A percentile compares a stretch with the other conserved stretches of the same genome.
These are phyloP conservation scores for Watsonalla binaria DNA, from an alignment of 2,888 invertebrate species.

Conservation along the genomic window DNA sequence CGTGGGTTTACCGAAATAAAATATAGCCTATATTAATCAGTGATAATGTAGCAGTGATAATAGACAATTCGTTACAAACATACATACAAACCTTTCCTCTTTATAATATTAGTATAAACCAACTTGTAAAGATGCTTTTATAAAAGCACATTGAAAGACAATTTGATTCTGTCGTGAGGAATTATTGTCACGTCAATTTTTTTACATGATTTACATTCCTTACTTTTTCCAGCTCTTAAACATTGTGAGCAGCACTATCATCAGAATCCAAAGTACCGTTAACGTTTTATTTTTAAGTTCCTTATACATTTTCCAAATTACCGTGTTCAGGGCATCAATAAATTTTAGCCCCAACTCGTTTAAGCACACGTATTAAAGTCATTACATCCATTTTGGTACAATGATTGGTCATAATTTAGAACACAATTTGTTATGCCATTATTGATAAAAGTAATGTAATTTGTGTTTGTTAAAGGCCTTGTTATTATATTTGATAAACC, in stretches of 20 bases:
- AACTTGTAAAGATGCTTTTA: no score
- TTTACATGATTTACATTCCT: background rate
- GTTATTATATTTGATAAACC: conserved; percentile 8
- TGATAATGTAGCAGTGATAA: no score
- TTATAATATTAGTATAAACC: no score
- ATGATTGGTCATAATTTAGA: conserved; percentile 68
- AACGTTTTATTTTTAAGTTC: conserved; percentile 2
- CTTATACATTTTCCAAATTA: conserved; percentile 48
- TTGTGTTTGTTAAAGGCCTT: conserved; percentile 30
- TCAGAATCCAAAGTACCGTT: conserved; percentile 1
- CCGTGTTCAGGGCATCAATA: conserved; percentile 58
- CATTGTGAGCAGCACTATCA: background rate
- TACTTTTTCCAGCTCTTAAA: no score
- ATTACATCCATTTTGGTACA: conserved; percentile 61
- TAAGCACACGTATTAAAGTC: conserved; percentile 57
- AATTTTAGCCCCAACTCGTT: conserved; percentile 51
- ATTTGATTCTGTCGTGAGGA: no score
- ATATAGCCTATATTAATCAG: no score
- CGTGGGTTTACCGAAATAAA: no score
- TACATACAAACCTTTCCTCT: no score
- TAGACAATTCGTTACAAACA: no score
- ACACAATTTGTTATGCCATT: conserved; percentile 57
- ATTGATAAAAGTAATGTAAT: conserved; percentile 62
- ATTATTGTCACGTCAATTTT: background rate
- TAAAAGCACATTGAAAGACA: no score